Evolutionary conservation across 2,797 vertebrate genomes (phyloP).

Genomic region (Austrolebias charrua): DNA sequence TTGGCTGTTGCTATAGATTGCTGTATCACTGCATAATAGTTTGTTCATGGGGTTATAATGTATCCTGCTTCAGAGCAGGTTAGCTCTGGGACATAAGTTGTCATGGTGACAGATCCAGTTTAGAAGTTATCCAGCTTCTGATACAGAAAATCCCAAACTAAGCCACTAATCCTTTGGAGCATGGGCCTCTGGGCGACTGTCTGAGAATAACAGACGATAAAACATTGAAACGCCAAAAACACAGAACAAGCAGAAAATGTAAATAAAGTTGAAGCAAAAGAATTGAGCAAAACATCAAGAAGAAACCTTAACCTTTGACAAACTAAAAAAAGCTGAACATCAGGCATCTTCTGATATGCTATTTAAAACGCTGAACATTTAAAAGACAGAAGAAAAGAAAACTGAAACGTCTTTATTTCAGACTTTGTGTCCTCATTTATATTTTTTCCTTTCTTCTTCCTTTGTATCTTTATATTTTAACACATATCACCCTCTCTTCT

Average conservation of each 20-base stretch:
- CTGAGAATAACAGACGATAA: too few species aligned
- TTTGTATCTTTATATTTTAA: conserved; percentile 40
- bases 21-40: too few species aligned
- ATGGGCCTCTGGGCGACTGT: too few species aligned
- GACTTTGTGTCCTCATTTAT: conserved; percentile 37
- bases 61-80: too few species aligned
- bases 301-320: neutral
- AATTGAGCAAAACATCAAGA: neutral
- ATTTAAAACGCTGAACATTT: conserved; percentile 25
- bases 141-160: too few species aligned
- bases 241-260: neutral
- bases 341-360: conserved; percentile 19
- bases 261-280: neutral
- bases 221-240: too few species aligned
- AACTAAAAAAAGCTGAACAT: conserved; percentile 8
- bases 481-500: conserved; percentile 19
- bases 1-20: too few species aligned
- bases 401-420: conserved; percentile 51
- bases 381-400: conserved; percentile 34
- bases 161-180: too few species aligned
- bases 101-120: too few species aligned
- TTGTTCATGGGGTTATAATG: too few species aligned
- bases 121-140: too few species aligned
- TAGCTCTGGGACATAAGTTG: too few species aligned
- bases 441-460: conserved; percentile 31